A percentile compares a stretch with the other conserved stretches of the same genome.
Conservation (phyloP, 2,113 vertebrate species). For the Campylomormyrus tamandua region DNA sequence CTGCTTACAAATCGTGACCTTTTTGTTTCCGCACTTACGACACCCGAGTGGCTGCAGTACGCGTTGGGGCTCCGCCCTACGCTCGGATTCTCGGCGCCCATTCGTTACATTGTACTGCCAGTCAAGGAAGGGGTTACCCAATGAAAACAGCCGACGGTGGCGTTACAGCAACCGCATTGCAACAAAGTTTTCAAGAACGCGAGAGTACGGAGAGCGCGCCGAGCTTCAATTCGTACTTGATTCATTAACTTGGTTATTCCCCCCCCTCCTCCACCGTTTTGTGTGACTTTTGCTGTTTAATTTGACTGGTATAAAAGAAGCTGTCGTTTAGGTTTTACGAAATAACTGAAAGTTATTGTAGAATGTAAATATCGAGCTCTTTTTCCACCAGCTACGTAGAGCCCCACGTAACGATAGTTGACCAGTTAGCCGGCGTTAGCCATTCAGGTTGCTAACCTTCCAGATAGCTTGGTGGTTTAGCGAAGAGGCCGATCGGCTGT, state of each 20-base stretch:
- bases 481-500: background rate
- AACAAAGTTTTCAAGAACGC: conserved; percentile 33
- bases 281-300: background rate
- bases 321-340: background rate
- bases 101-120: conserved; percentile 17
- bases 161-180: conserved; percentile 24
- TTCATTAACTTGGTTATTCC: background rate
- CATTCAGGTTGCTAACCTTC: background rate
- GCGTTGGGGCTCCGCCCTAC: background rate
- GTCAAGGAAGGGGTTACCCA: conserved; percentile 22
- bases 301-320: background rate
- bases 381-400: background rate
- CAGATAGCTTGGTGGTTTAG: background rate
- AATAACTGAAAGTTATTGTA: background rate
- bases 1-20: conserved; percentile 3
- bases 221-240: background rate
- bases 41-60: background rate
- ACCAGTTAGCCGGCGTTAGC: background rate
- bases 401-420: background rate
- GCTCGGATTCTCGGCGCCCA: background rate
- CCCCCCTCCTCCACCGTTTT: background rate
- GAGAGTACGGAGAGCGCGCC: background rate
- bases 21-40: background rate
- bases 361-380: background rate
- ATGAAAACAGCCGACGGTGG: conserved; percentile 23